Evolutionary conservation across 2,113 vertebrate species (phyloP).

Genomic region (Pterocles burchelli): DNA sequence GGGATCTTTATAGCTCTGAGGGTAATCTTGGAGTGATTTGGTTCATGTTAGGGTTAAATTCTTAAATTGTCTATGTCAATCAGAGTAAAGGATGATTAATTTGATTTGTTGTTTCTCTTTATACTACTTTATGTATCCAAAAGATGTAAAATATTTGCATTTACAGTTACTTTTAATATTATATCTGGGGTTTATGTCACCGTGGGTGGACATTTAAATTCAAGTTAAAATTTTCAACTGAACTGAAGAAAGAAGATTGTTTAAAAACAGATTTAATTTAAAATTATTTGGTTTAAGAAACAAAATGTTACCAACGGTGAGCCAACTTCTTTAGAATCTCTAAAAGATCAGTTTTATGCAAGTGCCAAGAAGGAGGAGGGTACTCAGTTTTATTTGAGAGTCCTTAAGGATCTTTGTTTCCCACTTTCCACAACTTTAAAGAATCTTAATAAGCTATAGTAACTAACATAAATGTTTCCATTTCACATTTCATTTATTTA

Average conservation of each 20-base stretch:
- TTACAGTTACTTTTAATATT: not conserved
- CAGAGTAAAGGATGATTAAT: not conserved
- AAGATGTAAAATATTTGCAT: not conserved
- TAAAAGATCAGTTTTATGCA: not conserved
- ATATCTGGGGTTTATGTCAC: not conserved
- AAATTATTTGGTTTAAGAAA: not conserved
- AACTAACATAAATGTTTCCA: not conserved
- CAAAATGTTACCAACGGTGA: not conserved
- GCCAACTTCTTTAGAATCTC: not conserved
- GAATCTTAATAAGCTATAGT: not conserved
- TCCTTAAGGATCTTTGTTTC: not conserved
- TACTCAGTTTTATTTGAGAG: not conserved
- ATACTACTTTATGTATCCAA: not conserved
- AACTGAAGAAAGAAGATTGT: not conserved
- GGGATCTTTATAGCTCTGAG: not conserved
- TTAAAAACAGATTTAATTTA: not conserved
- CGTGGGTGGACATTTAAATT: not conserved
- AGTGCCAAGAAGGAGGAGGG: not conserved
- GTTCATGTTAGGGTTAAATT: not conserved
- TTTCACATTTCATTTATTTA: not conserved
- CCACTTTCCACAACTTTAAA: not conserved
- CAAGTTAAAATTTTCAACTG: not conserved
- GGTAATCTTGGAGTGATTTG: not conserved
- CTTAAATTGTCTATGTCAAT: not conserved
- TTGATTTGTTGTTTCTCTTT: not conserved